A percentile compares a stretch with the other conserved stretches of the same genome.
Conservation (phyloP, 2,113 vertebrate species). For the Pycnonotus jocosus region DNA sequence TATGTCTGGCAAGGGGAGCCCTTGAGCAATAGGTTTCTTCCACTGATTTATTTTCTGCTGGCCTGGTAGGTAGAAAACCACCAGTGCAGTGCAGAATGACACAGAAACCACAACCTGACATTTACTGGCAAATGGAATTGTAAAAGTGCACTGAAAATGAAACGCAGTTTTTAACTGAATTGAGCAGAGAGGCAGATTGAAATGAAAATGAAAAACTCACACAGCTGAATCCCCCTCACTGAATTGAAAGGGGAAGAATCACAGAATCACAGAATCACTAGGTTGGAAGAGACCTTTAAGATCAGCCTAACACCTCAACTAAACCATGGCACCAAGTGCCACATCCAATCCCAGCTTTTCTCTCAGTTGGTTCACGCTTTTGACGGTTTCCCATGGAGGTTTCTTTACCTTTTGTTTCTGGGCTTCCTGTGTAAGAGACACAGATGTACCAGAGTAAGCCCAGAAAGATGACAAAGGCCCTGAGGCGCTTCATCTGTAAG, state of each 20-base stretch:
- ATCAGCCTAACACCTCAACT: neutral
- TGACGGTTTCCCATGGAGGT: neutral
- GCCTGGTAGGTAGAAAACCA: neutral
- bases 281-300: neutral
- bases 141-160: neutral
- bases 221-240: neutral
- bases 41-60: neutral
- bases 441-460: neutral
- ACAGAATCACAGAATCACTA: neutral
- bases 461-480: neutral
- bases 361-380: neutral
- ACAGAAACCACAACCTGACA: neutral
- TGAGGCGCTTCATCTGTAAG: neutral
- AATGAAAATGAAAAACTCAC: neutral
- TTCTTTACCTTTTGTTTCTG: neutral
- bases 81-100: neutral
- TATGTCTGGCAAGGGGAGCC: neutral
- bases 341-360: neutral
- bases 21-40: neutral
- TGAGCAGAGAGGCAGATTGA: neutral
- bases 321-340: neutral
- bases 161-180: neutral
- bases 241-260: neutral
- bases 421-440: neutral
- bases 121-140: rapidly evolving